phyloP scores from a whole-genome alignment of 2,113 vertebrate genomes.

The Oreochromis spilurus region DNA sequence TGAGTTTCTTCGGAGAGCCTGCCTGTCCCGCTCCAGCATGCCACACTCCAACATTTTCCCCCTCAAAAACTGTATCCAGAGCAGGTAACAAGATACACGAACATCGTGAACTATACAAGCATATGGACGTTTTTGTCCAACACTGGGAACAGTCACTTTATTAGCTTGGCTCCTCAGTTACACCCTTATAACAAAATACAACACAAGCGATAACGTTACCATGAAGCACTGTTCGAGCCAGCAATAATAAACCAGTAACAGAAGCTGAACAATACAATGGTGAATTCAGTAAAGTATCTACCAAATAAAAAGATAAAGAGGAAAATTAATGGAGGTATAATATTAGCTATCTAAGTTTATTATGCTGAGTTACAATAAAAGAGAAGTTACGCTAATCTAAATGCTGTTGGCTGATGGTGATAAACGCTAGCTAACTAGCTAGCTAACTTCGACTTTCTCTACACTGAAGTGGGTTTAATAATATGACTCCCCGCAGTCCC shows the following conservation, averaged over 20 bases:
- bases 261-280: not conserved
- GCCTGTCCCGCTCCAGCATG: constrained; percentile 61
- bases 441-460: constrained; percentile 5
- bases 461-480: not conserved
- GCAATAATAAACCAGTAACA: not conserved
- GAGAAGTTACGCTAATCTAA: not conserved
- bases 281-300: not conserved
- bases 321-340: not conserved
- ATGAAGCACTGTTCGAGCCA: not conserved
- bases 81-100: not conserved
- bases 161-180: not conserved
- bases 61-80: not conserved
- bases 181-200: not conserved
- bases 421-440: constrained; percentile 44
- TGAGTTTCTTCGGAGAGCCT: constrained; percentile 49
- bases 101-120: not conserved
- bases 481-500: not conserved
- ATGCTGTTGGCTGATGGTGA: not conserved
- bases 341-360: not conserved
- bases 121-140: not conserved
- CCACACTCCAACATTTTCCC: constrained; percentile 67
- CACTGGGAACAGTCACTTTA: not conserved
- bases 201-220: not conserved
- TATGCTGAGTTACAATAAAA: not conserved
- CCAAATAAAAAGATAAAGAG: not conserved